Conservation (phyloP, 2,797 vertebrate species). For the Pseudocheirus occidentalis region DNA sequence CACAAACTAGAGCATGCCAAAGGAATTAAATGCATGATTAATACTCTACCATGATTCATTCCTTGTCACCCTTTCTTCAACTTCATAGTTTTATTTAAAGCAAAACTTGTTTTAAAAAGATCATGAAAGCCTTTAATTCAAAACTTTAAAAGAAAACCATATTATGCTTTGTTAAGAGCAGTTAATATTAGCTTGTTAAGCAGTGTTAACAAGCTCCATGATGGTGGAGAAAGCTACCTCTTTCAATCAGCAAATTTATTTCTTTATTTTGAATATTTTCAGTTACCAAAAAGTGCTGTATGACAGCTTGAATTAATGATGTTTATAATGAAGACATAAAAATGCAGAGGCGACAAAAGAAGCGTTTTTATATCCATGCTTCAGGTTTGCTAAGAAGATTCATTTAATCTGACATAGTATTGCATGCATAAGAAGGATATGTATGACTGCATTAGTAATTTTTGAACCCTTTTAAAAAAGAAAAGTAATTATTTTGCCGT, state of each 20-base stretch:
- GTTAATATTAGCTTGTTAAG: conserved; percentile 48
- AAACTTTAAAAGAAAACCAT: conserved; percentile 34
- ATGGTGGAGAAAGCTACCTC: conserved; percentile 53
- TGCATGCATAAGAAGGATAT: conserved; percentile 81
- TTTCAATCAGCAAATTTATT: conserved; percentile 77
- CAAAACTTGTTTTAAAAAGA: conserved; percentile 65
- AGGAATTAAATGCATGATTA: conserved; percentile 66
- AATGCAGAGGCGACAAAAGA: conserved; percentile 83
- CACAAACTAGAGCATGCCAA: conserved; percentile 55
- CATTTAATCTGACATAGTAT: conserved; percentile 85
- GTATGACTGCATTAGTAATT: conserved; percentile 83
- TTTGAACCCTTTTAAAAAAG: conserved; percentile 82
- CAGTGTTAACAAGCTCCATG: not conserved
- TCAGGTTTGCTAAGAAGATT: conserved; percentile 84
- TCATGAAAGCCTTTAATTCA: conserved; percentile 61
- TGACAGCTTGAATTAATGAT: conserved; percentile 85
- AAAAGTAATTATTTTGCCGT: conserved; percentile 84
- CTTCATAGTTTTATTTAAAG: conserved; percentile 66
- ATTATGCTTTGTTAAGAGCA: conserved; percentile 27
- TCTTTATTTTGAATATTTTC: conserved; percentile 84
- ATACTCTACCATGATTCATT: conserved; percentile 45
- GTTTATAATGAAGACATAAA: conserved; percentile 88
- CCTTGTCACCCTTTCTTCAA: conserved; percentile 44
- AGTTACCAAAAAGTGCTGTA: conserved; percentile 79
- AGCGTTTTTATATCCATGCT: conserved; percentile 83